Evolutionary conservation across 2,113 vertebrate genomes (phyloP).

Genomic region (Setophaga petechia): DNA sequence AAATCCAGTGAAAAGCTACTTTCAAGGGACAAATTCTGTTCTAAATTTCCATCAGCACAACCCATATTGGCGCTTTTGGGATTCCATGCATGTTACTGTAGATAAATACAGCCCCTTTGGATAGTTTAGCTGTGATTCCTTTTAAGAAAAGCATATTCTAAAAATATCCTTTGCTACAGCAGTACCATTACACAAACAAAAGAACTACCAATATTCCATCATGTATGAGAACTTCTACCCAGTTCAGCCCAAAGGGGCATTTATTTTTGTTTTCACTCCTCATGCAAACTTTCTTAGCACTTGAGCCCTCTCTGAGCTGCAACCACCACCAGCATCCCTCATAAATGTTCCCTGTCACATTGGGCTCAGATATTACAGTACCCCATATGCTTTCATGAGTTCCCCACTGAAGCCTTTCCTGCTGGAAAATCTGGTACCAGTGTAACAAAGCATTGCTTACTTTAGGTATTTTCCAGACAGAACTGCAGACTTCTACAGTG

Average conservation of each 20-base stretch:
- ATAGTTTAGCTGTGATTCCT: neutral
- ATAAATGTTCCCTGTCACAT: neutral
- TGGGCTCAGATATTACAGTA: neutral
- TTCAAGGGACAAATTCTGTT: neutral
- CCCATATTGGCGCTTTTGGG: neutral
- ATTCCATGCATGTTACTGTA: neutral
- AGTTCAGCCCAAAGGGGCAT: neutral
- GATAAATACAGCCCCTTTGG: neutral
- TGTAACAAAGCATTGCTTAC: neutral
- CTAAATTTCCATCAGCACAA: neutral
- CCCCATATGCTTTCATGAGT: neutral
- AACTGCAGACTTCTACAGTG: neutral
- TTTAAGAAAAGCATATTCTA: neutral
- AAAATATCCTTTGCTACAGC: neutral
- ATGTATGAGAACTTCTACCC: neutral
- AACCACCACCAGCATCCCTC: neutral
- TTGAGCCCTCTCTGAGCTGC: neutral
- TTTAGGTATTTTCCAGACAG: neutral
- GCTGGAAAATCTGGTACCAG: neutral
- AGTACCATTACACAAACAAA: neutral
- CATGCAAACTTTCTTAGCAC: neutral
- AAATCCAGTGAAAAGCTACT: neutral
- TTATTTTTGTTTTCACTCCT: constrained; percentile 4
- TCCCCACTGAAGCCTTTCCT: neutral
- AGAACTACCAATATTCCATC: neutral